Evolutionary conservation across 1,140 invertebrate genomes (phyloP).

Genomic region (Sycophaga agraensis): DNA sequence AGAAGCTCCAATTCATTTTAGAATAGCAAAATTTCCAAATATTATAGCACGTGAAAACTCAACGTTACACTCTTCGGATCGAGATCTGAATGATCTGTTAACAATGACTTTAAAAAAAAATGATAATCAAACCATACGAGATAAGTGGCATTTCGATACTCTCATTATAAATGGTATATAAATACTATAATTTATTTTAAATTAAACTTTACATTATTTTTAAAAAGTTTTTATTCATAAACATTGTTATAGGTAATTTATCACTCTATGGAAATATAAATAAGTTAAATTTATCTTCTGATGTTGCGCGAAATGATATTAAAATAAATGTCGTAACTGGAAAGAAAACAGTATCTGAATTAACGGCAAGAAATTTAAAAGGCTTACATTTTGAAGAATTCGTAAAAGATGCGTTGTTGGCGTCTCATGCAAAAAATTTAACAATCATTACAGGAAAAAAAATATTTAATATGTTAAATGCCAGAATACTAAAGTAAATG

Average conservation of each 20-base stretch:
- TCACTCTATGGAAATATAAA: constrained; percentile 36
- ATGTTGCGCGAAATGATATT: constrained; percentile 37
- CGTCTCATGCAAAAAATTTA: constrained; percentile 15
- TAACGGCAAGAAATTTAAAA: constrained; percentile 33
- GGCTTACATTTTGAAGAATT: constrained; percentile 38
- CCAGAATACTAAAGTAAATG: constrained; percentile 35
- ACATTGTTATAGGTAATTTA: constrained; percentile 31
- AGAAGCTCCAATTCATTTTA: constrained; percentile 25
- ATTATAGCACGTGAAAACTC: constrained; percentile 32
- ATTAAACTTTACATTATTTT: constrained; percentile 6
- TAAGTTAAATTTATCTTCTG: constrained; percentile 37
- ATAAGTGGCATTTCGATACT: constrained; percentile 34
- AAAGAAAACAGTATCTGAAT: constrained; percentile 33
- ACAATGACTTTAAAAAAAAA: constrained; percentile 38
- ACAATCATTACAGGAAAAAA: constrained; percentile 37
- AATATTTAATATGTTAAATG: constrained; percentile 34
- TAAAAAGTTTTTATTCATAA: too few species aligned
- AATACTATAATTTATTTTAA: neutral
- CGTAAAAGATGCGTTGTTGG: constrained; percentile 26
- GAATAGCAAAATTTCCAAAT: constrained; percentile 23
- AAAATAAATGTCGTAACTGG: constrained; percentile 36
- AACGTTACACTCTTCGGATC: constrained; percentile 26
- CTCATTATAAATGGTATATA: constrained; percentile 32
- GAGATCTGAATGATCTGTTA: constrained; percentile 35
- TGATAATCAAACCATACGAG: constrained; percentile 31